Evolutionary conservation across 2,113 vertebrate genomes (phyloP).

Genomic region (Thymallus thymallus): DNA sequence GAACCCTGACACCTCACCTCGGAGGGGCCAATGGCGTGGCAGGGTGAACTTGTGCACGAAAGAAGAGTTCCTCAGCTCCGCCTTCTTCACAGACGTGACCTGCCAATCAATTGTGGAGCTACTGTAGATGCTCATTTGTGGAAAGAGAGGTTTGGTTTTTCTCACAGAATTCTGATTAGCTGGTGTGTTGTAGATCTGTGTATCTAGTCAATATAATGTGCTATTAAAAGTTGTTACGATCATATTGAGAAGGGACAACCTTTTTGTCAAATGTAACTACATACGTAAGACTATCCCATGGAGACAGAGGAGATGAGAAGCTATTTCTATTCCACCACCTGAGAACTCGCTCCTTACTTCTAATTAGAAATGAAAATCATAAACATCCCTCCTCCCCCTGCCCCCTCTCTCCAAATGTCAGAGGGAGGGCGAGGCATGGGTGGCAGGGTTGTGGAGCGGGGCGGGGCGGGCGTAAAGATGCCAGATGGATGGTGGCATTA

Average conservation of each 20-base stretch:
- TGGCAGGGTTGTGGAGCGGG: slow-evolving; percentile 4
- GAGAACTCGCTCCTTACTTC: background rate
- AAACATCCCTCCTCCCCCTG: background rate
- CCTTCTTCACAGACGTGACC: too few species aligned
- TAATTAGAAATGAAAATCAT: slow-evolving; percentile 11
- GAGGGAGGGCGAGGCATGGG: slow-evolving; percentile 19
- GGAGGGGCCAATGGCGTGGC: background rate
- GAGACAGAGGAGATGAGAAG: background rate
- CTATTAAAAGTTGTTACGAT: background rate
- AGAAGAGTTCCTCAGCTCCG: too few species aligned
- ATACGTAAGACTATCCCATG: background rate
- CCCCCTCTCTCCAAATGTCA: slow-evolving; percentile 16
- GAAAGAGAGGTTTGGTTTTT: background rate
- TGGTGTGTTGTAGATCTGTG: too few species aligned
- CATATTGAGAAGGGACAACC: background rate
- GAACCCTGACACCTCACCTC: background rate
- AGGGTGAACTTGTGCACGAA: background rate
- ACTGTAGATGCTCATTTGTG: background rate
- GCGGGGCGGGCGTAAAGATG: slow-evolving; percentile 37
- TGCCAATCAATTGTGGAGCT: background rate
- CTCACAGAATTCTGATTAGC: too few species aligned
- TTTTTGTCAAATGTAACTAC: background rate
- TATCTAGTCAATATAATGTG: too few species aligned
- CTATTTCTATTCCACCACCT: background rate
- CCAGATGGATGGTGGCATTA: slow-evolving; percentile 56